These are phyloP conservation scores for Alauda arvensis DNA, from an alignment of 2,797 vertebrate species.

Conservation along the genomic window DNA sequence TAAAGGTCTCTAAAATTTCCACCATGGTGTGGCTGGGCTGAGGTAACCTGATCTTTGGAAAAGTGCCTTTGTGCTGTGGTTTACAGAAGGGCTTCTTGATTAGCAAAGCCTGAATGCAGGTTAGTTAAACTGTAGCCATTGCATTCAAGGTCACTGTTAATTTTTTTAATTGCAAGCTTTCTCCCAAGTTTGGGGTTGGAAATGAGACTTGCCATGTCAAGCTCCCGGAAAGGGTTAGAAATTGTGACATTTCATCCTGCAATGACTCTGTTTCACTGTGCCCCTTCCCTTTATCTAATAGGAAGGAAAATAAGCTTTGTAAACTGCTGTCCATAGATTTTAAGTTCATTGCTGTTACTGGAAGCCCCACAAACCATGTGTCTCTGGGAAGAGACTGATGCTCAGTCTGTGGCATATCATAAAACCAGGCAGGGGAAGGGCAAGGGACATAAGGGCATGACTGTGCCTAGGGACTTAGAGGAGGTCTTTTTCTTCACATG, in stretches of 20 bases:
- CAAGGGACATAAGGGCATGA: neutral
- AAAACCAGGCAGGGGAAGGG: neutral
- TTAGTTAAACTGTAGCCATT: constrained; percentile 13
- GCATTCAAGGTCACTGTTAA: constrained; percentile 8
- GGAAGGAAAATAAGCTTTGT: neutral
- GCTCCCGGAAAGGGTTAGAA: neutral
- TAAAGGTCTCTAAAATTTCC: constrained; percentile 17
- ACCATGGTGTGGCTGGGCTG: neutral
- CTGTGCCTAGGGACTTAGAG: neutral
- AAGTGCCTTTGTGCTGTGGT: constrained; percentile 13
- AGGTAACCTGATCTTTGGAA: constrained; percentile 7
- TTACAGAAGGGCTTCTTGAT: neutral
- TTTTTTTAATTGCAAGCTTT: constrained; percentile 39
- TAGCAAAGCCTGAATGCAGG: neutral
- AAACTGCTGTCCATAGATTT: neutral
- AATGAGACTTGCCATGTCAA: neutral
- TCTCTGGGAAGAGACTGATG: neutral
- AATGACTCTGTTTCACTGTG: neutral
- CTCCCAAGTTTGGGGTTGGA: neutral
- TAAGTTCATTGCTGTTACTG: neutral
- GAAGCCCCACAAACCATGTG: neutral
- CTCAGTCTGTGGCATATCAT: neutral
- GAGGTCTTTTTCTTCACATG: neutral
- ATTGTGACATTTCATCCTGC: neutral
- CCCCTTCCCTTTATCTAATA: neutral